Evolutionary conservation across 2,797 vertebrate genomes (phyloP), one percentile per base, ranked within the genome.

Genomic region (Myotis myotis): DNA sequence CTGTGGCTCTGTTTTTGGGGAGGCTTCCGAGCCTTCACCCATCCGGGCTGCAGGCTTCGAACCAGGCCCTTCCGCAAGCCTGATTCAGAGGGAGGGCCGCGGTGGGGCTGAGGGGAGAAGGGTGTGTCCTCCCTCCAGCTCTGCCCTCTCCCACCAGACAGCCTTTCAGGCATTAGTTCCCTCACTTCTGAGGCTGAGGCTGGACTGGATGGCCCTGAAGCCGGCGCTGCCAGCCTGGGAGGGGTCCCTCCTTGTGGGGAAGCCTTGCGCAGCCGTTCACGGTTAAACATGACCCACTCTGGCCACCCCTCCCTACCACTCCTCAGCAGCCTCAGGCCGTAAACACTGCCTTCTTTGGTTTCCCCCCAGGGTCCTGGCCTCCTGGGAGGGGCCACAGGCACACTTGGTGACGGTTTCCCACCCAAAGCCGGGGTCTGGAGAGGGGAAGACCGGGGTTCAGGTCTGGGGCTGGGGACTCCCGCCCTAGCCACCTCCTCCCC

Each of bases 271-370:
- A 4, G 70, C 51, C 66, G 3, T 41, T 85, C 53, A 1, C 3
- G 13, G 87, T 95, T 97, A 83, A 95, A 87, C 22, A 51, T 92
- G 94, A 90, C 36, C 38, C 49, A 49, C 19, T 13, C 78, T 16
- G 0, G 13, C 25, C 19, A 23, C 82, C 17, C 55, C 33, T 81
- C 41, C 85, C 89, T 38, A n/a, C 74, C 95, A 57, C 51, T 57
- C 57, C 90, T 85, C 23, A 2, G 72, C 36, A 36, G 84, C 55
- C 78, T 64, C 47, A 93, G 71, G 87, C 60, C 93, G 89, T 93
- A 94, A 90, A 93, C 0, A 1, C 74, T 64, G 62, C 25, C 47
- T 62, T 19, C 71, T 78, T 53, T 19, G 19, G 20, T 57, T 28
- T 86, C 70, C 44, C n/a, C 88, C 47, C 22, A 4, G 70, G 64